phyloP scores from a whole-genome alignment of 2,113 vertebrate genomes.

The pig (Sus scrofa) region DNA sequence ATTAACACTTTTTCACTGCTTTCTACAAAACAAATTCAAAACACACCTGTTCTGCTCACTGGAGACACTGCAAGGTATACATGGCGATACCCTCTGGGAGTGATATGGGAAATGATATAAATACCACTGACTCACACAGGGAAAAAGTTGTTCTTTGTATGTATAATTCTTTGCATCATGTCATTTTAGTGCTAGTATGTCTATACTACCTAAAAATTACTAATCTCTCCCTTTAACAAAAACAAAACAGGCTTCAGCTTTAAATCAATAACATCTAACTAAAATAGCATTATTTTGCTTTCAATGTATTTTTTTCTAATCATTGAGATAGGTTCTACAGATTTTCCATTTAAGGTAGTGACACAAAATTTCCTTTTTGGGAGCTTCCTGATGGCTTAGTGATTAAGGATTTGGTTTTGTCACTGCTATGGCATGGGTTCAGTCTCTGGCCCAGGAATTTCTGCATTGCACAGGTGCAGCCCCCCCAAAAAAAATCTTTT shows the following conservation, averaged over 20 bases:
- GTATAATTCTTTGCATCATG: neutral
- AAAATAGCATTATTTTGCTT: neutral
- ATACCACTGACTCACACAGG: neutral
- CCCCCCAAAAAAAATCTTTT: neutral
- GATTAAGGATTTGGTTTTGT: too few relatives aligned
- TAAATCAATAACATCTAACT: conserved; percentile 20
- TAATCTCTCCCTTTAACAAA: conserved; percentile 37
- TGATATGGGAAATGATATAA: neutral
- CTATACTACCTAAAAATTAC: conserved; percentile 40
- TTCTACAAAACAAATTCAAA: conserved; percentile 45
- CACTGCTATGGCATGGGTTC: too few relatives aligned
- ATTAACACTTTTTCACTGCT: neutral
- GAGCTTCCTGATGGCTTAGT: too few relatives aligned
- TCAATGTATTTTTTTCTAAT: neutral
- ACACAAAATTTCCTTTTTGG: neutral
- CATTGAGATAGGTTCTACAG: neutral
- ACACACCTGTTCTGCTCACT: neutral
- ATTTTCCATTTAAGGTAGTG: conserved; percentile 21
- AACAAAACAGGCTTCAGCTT: neutral
- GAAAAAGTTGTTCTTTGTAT: neutral
- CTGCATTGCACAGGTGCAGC: too few relatives aligned
- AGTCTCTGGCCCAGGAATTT: too few relatives aligned
- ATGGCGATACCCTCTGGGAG: neutral
- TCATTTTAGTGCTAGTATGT: conserved; percentile 9
- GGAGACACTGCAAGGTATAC: neutral